Base-by-base conservation (phyloP, 2,888 invertebrate species). In the Lochmaea capreae region DNA sequence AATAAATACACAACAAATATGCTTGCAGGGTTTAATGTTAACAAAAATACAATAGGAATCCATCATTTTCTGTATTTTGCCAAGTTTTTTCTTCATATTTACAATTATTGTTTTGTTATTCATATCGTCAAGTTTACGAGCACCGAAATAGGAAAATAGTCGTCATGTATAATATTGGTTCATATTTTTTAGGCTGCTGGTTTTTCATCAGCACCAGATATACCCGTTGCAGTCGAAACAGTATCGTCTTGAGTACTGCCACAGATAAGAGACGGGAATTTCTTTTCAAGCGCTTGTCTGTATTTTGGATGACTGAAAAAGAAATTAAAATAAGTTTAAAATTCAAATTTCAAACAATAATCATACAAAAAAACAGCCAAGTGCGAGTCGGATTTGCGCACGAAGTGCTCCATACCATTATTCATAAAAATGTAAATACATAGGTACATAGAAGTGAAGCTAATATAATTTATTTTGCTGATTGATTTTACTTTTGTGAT, bases 191-290 rank as follows among this genome's bases (percentile, higher is more conserved):
- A 71, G 16, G 71, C 71, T 10, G 57, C 39, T 49, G 66, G 65
- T 43, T 93, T 93, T 73, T 92, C 91, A 78, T 88, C 87, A 66
- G 91, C 89, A 63, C 91, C 92, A 69, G 94, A 93, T 71, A 91
- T 90, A 26, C 91, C 93, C 8, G 94, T 93, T 4, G 90, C 92
- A 62, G 91, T 91, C 4, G 93, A 93, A 59, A 89, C 90, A 26
- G 89, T 88, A 78, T 93, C 93, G 72, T 92, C 91, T 26, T 89
- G 88, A 26, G 75, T 49, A 2, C 89, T 86, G 75, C 92, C 91
- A 84, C 94, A 94, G 16, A 92, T 90, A 83, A 94, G 88, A 74
- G 93, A 92, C 43, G 95, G 95, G 90, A 95, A 94, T 85, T 91
- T 92, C 88, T 92, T 90, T 87, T 92, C 91, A 77, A 96, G 88